These are phyloP conservation scores for Dastarcus helophoroides DNA, from an alignment of 2,888 invertebrate genomes.

Conservation along the genomic window DNA sequence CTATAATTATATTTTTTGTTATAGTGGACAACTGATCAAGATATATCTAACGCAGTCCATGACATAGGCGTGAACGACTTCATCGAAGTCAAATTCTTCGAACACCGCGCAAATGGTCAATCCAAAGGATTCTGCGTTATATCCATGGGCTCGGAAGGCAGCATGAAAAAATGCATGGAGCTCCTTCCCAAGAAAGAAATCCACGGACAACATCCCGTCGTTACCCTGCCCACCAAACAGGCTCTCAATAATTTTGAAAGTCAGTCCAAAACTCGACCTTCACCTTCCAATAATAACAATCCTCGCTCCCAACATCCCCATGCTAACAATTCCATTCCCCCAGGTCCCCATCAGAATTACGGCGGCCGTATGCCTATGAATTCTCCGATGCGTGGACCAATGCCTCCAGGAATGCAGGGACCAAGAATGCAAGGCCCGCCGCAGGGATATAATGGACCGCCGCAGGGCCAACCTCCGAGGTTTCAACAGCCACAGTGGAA, in stretches of 20 bases:
- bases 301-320: constrained; percentile 50
- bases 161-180: constrained; percentile 82
- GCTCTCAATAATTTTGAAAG: constrained; percentile 78
- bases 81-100: constrained; percentile 97
- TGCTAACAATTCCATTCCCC: constrained; percentile 44
- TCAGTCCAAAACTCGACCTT: constrained; percentile 80
- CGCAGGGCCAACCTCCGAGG: constrained; percentile 40
- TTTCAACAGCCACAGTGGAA: constrained; percentile 50
- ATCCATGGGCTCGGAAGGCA: constrained; percentile 84
- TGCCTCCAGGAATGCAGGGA: constrained; percentile 43
- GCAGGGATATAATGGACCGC: constrained; percentile 47
- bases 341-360: constrained; percentile 46
- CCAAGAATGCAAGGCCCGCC: constrained; percentile 47
- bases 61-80: constrained; percentile 86
- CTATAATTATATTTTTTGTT: constrained; percentile 25
- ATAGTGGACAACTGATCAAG: constrained; percentile 97
- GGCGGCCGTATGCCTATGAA: constrained; percentile 40
- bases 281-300: constrained; percentile 60
- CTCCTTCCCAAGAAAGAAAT: constrained; percentile 89
- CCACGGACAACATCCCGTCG: constrained; percentile 90
- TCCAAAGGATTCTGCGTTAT: constrained; percentile 97
- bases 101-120: constrained; percentile 96
- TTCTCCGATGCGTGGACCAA: constrained; percentile 35
- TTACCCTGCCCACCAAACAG: constrained; percentile 91
- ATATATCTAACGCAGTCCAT: constrained; percentile 81